Percentiles rank a stretch among this genome's conserved stretches.
These are phyloP conservation scores for Eurystomus gularis DNA, from an alignment of 2,113 vertebrate genomes.

Conservation along the genomic window DNA sequence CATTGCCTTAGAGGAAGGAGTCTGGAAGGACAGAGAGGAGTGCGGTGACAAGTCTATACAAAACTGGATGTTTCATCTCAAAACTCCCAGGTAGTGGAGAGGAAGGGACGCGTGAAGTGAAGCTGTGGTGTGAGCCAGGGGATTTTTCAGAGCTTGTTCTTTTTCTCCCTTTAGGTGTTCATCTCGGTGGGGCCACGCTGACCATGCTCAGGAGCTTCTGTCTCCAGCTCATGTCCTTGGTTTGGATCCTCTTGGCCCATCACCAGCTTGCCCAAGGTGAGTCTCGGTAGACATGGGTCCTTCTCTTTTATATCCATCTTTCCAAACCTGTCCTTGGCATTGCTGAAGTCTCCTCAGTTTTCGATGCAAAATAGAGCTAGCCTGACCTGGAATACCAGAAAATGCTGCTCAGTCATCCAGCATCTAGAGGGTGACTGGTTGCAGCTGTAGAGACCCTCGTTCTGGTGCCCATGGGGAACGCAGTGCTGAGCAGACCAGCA, in stretches of 20 bases:
- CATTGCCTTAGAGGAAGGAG: not conserved
- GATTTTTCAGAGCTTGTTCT: not conserved
- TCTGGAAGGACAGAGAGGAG: not conserved
- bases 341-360: not conserved
- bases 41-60: not conserved
- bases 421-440: not conserved
- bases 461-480: not conserved
- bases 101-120: not conserved
- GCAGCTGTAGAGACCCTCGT: not conserved
- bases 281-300: not conserved
- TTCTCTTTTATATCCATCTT: not conserved
- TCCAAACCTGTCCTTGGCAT: not conserved
- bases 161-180: constrained; percentile 47
- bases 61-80: constrained; percentile 1
- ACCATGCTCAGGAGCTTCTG: constrained; percentile 75
- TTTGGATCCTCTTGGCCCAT: constrained; percentile 71
- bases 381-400: not conserved
- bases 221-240: constrained; percentile 72
- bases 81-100: not conserved
- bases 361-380: not conserved
- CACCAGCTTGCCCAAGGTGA: constrained; percentile 67
- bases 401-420: not conserved
- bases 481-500: not conserved
- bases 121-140: not conserved
- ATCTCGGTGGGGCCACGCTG: constrained; percentile 70